Percentiles rank a stretch among this genome's conserved stretches.
Conservation (phyloP, 1,140 invertebrate species). For the Drosophila miranda region DNA sequence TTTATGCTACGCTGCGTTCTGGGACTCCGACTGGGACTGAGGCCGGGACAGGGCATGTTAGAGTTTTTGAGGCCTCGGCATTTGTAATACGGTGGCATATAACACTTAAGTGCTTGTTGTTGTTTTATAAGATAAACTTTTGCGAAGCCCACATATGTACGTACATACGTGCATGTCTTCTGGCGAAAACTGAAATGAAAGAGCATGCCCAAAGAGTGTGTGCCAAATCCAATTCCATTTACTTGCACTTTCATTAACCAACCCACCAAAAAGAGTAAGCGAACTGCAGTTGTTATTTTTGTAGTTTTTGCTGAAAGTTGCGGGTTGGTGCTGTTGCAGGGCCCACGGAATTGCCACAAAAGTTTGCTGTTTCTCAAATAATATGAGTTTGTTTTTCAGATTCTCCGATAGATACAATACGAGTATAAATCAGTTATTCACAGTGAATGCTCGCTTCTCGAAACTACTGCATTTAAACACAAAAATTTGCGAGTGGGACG, state of each 20-base stretch:
- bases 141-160: slow-evolving; percentile 49
- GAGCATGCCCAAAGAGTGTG: slow-evolving; percentile 14
- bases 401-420: slow-evolving; percentile 39
- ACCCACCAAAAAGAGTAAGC: slow-evolving; percentile 22
- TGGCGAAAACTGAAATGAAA: slow-evolving; percentile 29
- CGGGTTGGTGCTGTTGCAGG: slow-evolving; percentile 16
- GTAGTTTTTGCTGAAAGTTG: slow-evolving; percentile 62
- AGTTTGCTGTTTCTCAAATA: slow-evolving; percentile 30
- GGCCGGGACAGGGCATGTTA: no score
- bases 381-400: slow-evolving; percentile 41
- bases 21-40: slow-evolving; percentile 10
- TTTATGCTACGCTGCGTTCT: slow-evolving; percentile 75
- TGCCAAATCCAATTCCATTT: slow-evolving; percentile 74
- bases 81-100: slow-evolving; percentile 80
- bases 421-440: slow-evolving; percentile 40
- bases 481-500: background rate
- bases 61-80: slow-evolving; percentile 33
- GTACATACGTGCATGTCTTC: background rate
- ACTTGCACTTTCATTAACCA: slow-evolving; percentile 75
- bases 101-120: slow-evolving; percentile 80
- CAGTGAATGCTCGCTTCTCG: slow-evolving; percentile 4
- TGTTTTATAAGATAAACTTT: slow-evolving; percentile 80
- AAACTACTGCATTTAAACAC: no score
- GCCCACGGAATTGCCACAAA: slow-evolving; percentile 14
- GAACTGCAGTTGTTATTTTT: slow-evolving; percentile 52